These are phyloP conservation scores for Ophion obscuratus DNA, from an alignment of 2,888 invertebrate genomes.

Conservation along the genomic window DNA sequence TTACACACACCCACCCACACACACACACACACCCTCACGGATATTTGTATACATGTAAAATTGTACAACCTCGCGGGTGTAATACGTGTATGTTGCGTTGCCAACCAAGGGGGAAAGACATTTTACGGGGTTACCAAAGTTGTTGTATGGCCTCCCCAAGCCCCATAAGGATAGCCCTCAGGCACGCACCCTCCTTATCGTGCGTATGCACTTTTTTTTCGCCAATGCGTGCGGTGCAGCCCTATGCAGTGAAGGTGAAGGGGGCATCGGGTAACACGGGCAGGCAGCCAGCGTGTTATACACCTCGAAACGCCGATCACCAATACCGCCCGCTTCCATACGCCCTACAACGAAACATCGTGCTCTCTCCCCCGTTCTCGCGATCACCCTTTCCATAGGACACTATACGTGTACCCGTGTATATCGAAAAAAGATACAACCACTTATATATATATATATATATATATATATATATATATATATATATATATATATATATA, in stretches of 20 bases:
- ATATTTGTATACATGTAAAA: no score
- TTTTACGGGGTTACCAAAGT: constrained; percentile 82
- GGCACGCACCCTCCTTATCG: constrained; percentile 70
- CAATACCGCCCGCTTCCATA: constrained; percentile 10
- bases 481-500: no score
- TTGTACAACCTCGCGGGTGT: not conserved
- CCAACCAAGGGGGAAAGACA: constrained; percentile 65
- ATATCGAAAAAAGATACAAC: no score
- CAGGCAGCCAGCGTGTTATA: constrained; percentile 76
- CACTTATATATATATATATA: no score
- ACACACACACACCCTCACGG: no score
- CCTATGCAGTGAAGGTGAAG: constrained; percentile 83
- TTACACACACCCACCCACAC: not conserved
- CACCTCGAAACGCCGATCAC: constrained; percentile 62
- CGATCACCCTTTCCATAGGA: not conserved
- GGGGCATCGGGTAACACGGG: constrained; percentile 83
- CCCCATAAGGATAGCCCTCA: constrained; percentile 77
- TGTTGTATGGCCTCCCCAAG: constrained; percentile 83
- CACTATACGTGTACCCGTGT: no score
- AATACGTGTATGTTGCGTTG: constrained; percentile 52
- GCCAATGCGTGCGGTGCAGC: constrained; percentile 69
- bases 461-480: no score
- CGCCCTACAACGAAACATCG: constrained; percentile 24
- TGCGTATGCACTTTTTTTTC: constrained; percentile 79
- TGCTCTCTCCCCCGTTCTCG: constrained; percentile 33